Evolutionary conservation across 2,113 vertebrate genomes (phyloP).

Genomic region (Oncorhynchus tshawytscha): DNA sequence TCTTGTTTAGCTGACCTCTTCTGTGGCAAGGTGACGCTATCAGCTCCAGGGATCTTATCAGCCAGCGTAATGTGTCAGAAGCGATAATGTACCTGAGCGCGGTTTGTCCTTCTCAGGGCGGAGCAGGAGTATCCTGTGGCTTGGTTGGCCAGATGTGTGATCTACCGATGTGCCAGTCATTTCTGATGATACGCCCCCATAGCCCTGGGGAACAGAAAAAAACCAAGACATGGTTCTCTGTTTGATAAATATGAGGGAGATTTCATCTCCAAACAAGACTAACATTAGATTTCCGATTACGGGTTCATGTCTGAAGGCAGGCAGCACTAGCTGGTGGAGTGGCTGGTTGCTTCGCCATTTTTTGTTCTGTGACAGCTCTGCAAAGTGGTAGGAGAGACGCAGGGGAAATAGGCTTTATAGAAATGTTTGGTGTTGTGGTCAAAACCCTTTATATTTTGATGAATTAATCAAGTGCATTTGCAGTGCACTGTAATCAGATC

Average conservation of each 20-base stretch:
- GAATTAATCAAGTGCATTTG: conserved; percentile 18
- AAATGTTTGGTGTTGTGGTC: conserved; percentile 12
- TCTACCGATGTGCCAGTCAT: conserved; percentile 63
- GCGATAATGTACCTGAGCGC: conserved; percentile 61
- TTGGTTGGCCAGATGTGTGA: conserved; percentile 7
- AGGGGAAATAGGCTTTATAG: conserved; percentile 24
- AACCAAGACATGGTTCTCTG: conserved; percentile 1
- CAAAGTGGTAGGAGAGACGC: conserved; percentile 38
- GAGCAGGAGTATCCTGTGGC: no score
- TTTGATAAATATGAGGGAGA: conserved; percentile 57
- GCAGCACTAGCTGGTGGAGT: conserved; percentile 46
- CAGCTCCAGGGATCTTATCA: conserved; percentile 63
- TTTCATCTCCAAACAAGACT: conserved; percentile 61
- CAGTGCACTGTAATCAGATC: conserved; percentile 12
- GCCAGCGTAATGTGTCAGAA: conserved; percentile 67
- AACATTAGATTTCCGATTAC: conserved; percentile 55
- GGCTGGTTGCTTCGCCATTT: conserved; percentile 31
- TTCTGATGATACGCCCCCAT: conserved; percentile 44
- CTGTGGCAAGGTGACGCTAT: conserved; percentile 65
- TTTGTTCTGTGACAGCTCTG: conserved; percentile 26
- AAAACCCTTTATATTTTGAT: conserved; percentile 22
- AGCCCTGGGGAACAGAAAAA: not conserved
- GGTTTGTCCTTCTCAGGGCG: not conserved
- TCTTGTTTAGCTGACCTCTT: conserved; percentile 52
- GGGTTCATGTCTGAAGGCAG: conserved; percentile 41